These are phyloP conservation scores for Nineta flava DNA, from an alignment of 2,888 invertebrate species.

Conservation along the genomic window DNA sequence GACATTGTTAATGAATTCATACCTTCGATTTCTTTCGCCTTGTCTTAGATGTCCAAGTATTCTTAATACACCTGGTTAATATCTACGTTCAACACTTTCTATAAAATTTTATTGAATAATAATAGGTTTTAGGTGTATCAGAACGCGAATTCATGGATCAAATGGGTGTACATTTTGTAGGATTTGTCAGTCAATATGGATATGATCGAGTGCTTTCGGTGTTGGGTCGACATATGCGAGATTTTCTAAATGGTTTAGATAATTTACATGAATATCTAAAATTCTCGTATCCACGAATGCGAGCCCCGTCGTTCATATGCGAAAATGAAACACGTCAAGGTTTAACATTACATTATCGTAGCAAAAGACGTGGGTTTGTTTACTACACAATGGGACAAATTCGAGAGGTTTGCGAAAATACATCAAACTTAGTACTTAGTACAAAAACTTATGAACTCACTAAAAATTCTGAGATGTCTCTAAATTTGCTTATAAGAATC, in stretches of 20 bases:
- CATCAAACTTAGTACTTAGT: neutral
- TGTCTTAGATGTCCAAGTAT: too few species aligned
- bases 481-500: too few species aligned
- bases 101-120: conserved; percentile 7
- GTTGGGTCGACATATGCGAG: conserved; percentile 83
- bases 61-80: too few species aligned
- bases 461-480: too few species aligned
- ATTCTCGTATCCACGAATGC: conserved; percentile 82
- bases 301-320: conserved; percentile 92
- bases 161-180: conserved; percentile 88
- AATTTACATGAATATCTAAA: conserved; percentile 95
- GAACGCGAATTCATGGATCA: conserved; percentile 85
- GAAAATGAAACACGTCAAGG: conserved; percentile 90
- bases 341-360: conserved; percentile 82
- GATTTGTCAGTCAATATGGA: conserved; percentile 86
- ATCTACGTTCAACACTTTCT: too few species aligned
- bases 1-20: too few species aligned
- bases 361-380: conserved; percentile 83
- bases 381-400: conserved; percentile 97
- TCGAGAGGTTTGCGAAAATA: conserved; percentile 42
- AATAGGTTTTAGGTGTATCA: conserved; percentile 68
- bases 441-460: neutral
- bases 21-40: too few species aligned
- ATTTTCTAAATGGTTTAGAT: conserved; percentile 90
- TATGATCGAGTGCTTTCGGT: conserved; percentile 85